Conservation (phyloP, 2,797 vertebrate genomes). For the Pseudochaenichthys georgianus region DNA sequence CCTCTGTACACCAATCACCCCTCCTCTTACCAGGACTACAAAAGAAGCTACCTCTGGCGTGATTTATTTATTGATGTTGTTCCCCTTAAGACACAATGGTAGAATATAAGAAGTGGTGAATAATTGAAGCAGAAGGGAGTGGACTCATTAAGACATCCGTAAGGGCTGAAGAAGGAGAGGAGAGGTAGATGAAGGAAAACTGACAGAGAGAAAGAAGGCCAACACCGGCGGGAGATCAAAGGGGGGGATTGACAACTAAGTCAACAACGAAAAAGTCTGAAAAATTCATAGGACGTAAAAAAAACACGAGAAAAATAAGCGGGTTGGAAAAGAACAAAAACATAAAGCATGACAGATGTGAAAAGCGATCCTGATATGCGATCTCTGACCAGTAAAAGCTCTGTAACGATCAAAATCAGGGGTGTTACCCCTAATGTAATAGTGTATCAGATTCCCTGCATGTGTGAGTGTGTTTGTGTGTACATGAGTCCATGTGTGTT, state of each 20-base stretch:
- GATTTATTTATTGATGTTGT: slow-evolving; percentile 86
- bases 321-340: slow-evolving; percentile 3
- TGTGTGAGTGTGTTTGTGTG: slow-evolving; percentile 29
- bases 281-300: slow-evolving; percentile 60
- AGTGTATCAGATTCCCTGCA: slow-evolving; percentile 66
- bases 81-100: slow-evolving; percentile 80
- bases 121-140: slow-evolving; percentile 81
- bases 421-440: slow-evolving; percentile 54
- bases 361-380: slow-evolving; percentile 17
- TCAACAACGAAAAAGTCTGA: slow-evolving; percentile 58
- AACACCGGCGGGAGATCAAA: slow-evolving; percentile 59
- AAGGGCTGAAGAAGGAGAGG: slow-evolving; percentile 39
- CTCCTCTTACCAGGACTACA: slow-evolving; percentile 47
- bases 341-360: slow-evolving; percentile 17
- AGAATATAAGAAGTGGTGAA: slow-evolving; percentile 81
- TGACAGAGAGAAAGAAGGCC: slow-evolving; percentile 57
- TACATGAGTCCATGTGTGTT: slow-evolving; percentile 31
- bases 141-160: slow-evolving; percentile 80
- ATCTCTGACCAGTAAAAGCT: slow-evolving; percentile 58
- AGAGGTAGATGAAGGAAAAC: slow-evolving; percentile 52
- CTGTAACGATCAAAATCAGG: slow-evolving; percentile 50
- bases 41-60: slow-evolving; percentile 61
- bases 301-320: slow-evolving; percentile 14
- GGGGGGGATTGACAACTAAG: slow-evolving; percentile 41
- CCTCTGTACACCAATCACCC: slow-evolving; percentile 24